These are phyloP conservation scores for Neopipo cinnamomea DNA, from an alignment of 2,113 vertebrate species.

Conservation along the genomic window DNA sequence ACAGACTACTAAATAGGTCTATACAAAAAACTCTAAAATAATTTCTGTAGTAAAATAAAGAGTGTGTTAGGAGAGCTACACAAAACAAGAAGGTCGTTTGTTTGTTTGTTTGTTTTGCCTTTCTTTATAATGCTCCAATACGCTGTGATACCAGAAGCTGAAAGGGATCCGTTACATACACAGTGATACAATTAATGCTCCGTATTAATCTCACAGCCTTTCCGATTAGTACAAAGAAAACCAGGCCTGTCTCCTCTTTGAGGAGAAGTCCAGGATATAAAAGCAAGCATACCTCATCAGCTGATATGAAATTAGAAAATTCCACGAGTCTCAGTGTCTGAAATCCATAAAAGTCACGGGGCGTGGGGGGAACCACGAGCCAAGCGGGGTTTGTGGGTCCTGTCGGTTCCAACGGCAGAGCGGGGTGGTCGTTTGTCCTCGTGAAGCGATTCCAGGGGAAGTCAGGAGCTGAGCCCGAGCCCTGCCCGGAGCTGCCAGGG, in stretches of 20 bases:
- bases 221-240: conserved; percentile 79
- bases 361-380: neutral
- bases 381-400: neutral
- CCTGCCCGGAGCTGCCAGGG: too few species aligned
- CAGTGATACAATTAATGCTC: conserved; percentile 84
- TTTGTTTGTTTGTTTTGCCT: conserved; percentile 19
- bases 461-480: too few species aligned
- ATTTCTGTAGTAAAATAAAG: conserved; percentile 85
- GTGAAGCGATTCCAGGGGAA: neutral
- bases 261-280: conserved; percentile 76
- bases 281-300: conserved; percentile 83
- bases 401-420: neutral
- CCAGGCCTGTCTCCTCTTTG: conserved; percentile 76
- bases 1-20: conserved; percentile 82
- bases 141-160: conserved; percentile 68
- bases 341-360: conserved; percentile 73
- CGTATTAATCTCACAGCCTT: conserved; percentile 78
- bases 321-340: conserved; percentile 61
- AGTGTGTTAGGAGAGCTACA: conserved; percentile 82
- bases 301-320: conserved; percentile 80
- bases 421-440: neutral
- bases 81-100: conserved; percentile 54
- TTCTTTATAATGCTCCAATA: conserved; percentile 74
- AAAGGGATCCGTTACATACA: conserved; percentile 75
- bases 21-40: conserved; percentile 87